A percentile compares a stretch with the other conserved stretches of the same genome.
These are phyloP conservation scores for Ophiodon elongatus DNA, from an alignment of 2,113 vertebrate genomes.

Conservation along the genomic window DNA sequence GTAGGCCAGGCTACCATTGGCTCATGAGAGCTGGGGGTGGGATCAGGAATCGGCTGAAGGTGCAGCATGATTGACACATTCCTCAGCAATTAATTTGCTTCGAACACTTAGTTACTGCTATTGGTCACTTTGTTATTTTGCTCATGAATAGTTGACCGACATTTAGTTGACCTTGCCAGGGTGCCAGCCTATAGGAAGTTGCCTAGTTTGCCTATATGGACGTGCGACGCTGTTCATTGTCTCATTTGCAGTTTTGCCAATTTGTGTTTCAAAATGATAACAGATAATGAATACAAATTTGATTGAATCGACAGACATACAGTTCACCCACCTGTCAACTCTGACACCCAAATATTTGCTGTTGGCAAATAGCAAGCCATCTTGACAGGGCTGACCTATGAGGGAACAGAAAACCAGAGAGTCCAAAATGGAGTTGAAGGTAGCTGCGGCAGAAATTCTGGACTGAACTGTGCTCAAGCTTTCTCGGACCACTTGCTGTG, in stretches of 20 bases:
- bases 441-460: conserved; percentile 10
- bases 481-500: conserved; percentile 19
- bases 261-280: background rate
- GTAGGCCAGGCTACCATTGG: too few relatives aligned
- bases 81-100: too few relatives aligned
- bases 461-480: background rate
- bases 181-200: background rate
- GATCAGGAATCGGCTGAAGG: too few relatives aligned
- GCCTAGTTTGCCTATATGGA: too few relatives aligned
- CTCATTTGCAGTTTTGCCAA: background rate
- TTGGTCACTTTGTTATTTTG: background rate
- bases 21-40: too few relatives aligned
- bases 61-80: too few relatives aligned
- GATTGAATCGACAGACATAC: background rate
- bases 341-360: background rate
- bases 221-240: background rate
- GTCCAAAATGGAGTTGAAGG: background rate
- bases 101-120: background rate
- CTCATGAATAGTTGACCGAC: background rate
- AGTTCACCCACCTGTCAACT: background rate
- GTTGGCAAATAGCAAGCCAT: background rate
- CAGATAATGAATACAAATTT: background rate
- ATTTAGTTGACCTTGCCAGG: background rate
- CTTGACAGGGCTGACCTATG: background rate
- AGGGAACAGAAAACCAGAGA: background rate